Evolutionary conservation across 2,888 invertebrate genomes (phyloP).

Genomic region (Drosophila anceps): DNA sequence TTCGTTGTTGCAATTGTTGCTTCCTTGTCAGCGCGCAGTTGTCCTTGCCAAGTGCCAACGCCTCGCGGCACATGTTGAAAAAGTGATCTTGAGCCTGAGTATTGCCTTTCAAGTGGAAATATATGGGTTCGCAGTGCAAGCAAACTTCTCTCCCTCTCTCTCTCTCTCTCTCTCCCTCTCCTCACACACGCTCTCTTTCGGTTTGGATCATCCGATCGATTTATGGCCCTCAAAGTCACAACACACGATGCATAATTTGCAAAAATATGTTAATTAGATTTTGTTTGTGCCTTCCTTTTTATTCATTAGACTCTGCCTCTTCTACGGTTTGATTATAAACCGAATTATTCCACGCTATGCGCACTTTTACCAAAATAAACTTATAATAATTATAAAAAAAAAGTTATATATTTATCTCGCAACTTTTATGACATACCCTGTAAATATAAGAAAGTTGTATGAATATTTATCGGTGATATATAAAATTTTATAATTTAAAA

Average conservation of each 20-base stretch:
- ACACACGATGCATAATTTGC: conserved; percentile 61
- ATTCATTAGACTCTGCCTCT: conserved; percentile 14
- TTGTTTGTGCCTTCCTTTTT: conserved; percentile 27
- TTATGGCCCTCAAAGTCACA: conserved; percentile 40
- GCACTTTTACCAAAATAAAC: conserved; percentile 13
- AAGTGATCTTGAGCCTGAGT: conserved; percentile 26
- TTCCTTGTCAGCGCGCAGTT: conserved; percentile 48
- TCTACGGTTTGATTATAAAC: conserved; percentile 21
- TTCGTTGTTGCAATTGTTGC: conserved; percentile 32
- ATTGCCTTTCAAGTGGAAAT: conserved; percentile 13
- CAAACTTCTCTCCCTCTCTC: neutral
- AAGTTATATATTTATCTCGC: neutral
- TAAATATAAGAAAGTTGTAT: neutral
- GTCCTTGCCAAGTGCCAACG: conserved; percentile 73
- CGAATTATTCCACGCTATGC: conserved; percentile 9
- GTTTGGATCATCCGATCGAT: conserved; percentile 32
- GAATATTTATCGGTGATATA: neutral
- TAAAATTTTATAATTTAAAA: neutral
- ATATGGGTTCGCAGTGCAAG: neutral
- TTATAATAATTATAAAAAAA: conserved; percentile 4
- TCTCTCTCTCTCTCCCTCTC: neutral
- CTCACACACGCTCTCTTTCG: neutral
- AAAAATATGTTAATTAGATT: conserved; percentile 64
- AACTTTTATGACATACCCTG: neutral
- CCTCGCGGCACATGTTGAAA: conserved; percentile 35